These are phyloP conservation scores for Darevskia nairensis DNA, from an alignment of 2,797 vertebrate species.

Conservation along the genomic window DNA sequence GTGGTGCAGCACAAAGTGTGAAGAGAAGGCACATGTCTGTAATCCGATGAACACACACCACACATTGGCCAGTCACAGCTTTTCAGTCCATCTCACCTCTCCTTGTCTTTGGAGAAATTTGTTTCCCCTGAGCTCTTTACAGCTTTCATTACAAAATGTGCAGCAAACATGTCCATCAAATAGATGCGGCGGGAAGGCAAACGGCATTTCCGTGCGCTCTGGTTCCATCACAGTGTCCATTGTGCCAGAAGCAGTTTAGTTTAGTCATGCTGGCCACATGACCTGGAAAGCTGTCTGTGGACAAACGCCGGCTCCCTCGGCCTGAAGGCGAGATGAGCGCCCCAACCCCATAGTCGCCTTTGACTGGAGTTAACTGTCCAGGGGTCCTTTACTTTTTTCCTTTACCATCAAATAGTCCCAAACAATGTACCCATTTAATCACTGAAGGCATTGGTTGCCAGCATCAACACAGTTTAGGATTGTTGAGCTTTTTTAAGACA, in stretches of 20 bases:
- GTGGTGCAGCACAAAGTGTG: not conserved
- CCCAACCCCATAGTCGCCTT: too few species aligned
- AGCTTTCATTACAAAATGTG: not conserved
- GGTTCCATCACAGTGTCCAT: too few species aligned
- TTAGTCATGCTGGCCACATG: too few species aligned
- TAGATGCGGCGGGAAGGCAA: too few species aligned
- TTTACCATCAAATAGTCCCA: too few species aligned
- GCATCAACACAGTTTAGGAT: not conserved
- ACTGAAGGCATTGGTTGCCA: not conserved
- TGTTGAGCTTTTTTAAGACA: too few species aligned
- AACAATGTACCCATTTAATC: not conserved
- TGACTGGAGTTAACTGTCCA: too few species aligned
- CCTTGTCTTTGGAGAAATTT: not conserved
- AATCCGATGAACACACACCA: not conserved
- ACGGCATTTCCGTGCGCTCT: too few species aligned
- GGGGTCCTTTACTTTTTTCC: too few species aligned
- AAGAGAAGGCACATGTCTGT: not conserved
- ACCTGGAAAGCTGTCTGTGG: too few species aligned
- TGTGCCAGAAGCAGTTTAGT: too few species aligned
- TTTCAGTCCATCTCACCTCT: not conserved
- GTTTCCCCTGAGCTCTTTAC: not conserved
- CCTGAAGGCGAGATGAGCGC: too few species aligned
- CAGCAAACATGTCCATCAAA: not conserved
- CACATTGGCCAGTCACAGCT: not conserved
- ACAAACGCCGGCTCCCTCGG: rapidly evolving